phyloP scores from a whole-genome alignment of 1,140 invertebrate species.

The Acyrthosiphon pisum region DNA sequence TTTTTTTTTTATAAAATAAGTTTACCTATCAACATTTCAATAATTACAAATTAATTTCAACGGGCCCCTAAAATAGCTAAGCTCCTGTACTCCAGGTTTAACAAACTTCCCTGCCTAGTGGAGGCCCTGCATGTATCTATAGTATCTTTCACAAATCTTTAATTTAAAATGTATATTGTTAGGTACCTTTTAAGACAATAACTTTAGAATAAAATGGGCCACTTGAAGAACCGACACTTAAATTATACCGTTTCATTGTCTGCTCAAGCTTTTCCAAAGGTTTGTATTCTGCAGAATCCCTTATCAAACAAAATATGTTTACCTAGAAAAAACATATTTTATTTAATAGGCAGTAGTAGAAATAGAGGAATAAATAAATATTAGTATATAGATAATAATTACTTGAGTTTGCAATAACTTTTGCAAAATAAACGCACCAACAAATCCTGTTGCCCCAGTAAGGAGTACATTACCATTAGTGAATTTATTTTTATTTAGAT shows the following conservation, averaged over 20 bases:
- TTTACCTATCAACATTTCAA: too few species aligned
- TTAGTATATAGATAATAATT: not conserved
- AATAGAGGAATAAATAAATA: not conserved
- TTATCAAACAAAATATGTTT: slow-evolving; percentile 65
- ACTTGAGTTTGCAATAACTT: slow-evolving; percentile 64
- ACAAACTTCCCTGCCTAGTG: too few species aligned
- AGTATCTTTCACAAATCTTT: not conserved
- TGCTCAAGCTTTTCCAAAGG: slow-evolving; percentile 62
- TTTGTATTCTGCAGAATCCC: slow-evolving; percentile 62
- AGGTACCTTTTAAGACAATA: slow-evolving; percentile 62
- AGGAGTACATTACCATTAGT: slow-evolving; percentile 62
- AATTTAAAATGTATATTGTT: not conserved
- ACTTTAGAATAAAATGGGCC: slow-evolving; percentile 61
- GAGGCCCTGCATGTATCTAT: too few species aligned
- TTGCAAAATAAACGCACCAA: slow-evolving; percentile 64
- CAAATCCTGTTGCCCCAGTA: slow-evolving; percentile 66
- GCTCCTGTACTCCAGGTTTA: too few species aligned
- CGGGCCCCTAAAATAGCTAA: too few species aligned
- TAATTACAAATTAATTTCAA: too few species aligned
- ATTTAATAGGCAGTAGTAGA: not conserved
- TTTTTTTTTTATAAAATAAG: too few species aligned
- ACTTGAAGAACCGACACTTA: slow-evolving; percentile 33
- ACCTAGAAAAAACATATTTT: slow-evolving; percentile 15
- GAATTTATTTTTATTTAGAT: slow-evolving; percentile 59
- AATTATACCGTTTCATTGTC: slow-evolving; percentile 59